These are phyloP conservation scores for Chloroclysta siterata DNA, from an alignment of 2,888 invertebrate species.

Conservation along the genomic window DNA sequence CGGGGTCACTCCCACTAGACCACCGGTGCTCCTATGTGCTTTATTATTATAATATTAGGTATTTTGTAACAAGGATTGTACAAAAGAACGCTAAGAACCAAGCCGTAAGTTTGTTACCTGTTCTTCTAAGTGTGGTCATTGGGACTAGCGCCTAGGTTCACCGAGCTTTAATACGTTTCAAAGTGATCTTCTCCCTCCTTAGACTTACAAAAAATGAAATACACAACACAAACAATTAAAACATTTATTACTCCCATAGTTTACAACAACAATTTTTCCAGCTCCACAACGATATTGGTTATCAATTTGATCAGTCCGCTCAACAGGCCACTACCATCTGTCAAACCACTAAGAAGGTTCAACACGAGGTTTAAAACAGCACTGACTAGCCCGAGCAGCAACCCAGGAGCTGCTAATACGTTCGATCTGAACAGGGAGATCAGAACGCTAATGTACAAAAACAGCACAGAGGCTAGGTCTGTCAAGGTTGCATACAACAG, in stretches of 20 bases:
- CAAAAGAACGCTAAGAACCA: too few species aligned
- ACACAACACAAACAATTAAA: not conserved
- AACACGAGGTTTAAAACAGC: conserved; percentile 70
- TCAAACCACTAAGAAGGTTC: conserved; percentile 66
- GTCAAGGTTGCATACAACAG: conserved; percentile 74
- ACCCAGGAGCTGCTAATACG: conserved; percentile 70
- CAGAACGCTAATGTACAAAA: conserved; percentile 73
- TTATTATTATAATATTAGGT: too few species aligned
- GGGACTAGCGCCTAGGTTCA: too few species aligned
- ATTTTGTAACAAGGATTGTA: too few species aligned
- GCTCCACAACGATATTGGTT: conserved; percentile 66
- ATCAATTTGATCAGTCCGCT: conserved; percentile 70
- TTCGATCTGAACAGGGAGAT: conserved; percentile 76
- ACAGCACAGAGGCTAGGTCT: conserved; percentile 74
- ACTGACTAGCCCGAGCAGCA: conserved; percentile 63
- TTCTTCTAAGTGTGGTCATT: too few species aligned
- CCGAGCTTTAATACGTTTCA: too few species aligned
- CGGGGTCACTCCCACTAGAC: too few species aligned
- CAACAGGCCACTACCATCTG: conserved; percentile 67
- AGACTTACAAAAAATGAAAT: not conserved
- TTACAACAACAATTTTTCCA: conserved; percentile 69
- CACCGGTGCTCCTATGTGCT: too few species aligned
- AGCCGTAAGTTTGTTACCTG: too few species aligned
- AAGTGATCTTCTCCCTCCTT: too few species aligned
- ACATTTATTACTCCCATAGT: conserved; percentile 41